Base-by-base conservation (phyloP, 1,140 invertebrate genomes). In the Lordiphosa stackelbergi region DNA sequence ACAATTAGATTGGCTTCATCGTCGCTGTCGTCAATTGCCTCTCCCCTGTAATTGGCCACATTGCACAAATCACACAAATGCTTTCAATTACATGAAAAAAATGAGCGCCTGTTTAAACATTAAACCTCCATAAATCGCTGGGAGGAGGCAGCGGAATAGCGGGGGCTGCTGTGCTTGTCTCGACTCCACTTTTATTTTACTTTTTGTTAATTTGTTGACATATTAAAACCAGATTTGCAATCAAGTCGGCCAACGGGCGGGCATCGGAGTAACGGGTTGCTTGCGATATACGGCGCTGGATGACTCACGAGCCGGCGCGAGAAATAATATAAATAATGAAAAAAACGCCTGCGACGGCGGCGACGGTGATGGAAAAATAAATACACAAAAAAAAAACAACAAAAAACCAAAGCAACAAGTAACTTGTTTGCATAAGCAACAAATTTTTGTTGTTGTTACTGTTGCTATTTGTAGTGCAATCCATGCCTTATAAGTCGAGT, bases 201-300 rank as follows among this genome's bases (percentile, higher is more conserved):
- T 51, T 37, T 48, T 73, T 77, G 74, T 72, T 75, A 81, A 75
- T 83, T 81, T 81, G 75, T 81, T 81, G 75, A 83, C 77, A 81
- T 81, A 81, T 81, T 83, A 81, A 81, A 81, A 83, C 75, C 75
- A 81, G 75, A 81, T 81, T 81, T 83, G 77, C 75, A 81, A 81
- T 81, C 75, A 81, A 81, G 55, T 81, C 72, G 43, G 64, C 37
- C 16, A n/a, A 22, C 16, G 24, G 43, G 64, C 41, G 61, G 10
- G 35, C 8, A 36, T 36, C 38, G 41, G 19, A 34, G 59, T 38
- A 31, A 51, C 12, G 59, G 31, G 47, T 36, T 36, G 35, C 19
- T 48, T 12, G 31, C 19, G 11, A 11, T 36, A 24, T 19, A 61
- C 46, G 54, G 53, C 42, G 22, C n/a, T n/a, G 53, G 53, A 75